Evolutionary conservation across 64 coral and sea anemone genomes (phyloP), one percentile per base, ranked within the genome.

Genomic region (Pocillopora damicornis): DNA sequence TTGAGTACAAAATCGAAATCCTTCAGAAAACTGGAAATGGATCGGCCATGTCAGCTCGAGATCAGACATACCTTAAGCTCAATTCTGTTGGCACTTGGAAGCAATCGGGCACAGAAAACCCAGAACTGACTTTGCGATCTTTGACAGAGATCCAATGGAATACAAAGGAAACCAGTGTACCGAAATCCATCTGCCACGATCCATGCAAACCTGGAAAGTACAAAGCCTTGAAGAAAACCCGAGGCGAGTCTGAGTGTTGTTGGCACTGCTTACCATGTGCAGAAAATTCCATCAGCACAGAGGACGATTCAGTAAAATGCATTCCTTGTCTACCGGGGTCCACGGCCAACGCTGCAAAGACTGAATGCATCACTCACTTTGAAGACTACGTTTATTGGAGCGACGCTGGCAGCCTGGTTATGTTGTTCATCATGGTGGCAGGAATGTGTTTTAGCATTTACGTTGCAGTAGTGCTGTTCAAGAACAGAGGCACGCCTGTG

Each of bases 371-470:
- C 23, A 75, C 79, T 5, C 89, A 65, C 12, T 95, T 80, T 72
- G 91, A 95, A 79, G 97, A 99, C 75, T 99, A 99, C 23, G 93
- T 92, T 13, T 88, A 99, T 30, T 99, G 97, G 97, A 88, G 88
- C 35, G 90, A 99, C 74, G 89, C 93, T 20, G 90, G 90, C 11
- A 90, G 90, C 18, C 82, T 99, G 0, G 35, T 99, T 5, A 91
- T 99, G 83, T 77, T 99, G 60, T 99, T 99, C 69, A 35, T 99
- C 25, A 92, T 95, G 88, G 94, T 92, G 17, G 93, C 87, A 3
- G 91, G 93, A 22, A 73, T 99, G 0, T 94, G 93, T 57, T 99
- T 99, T 18, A 59, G 83, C 14, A 61, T 99, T 20, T 99, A 99
- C 79, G 63, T 95, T 6, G 78, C 87, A 59, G 51, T 95, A 1